Conservation (phyloP, 2,797 vertebrate genomes). For the Neosalanx taihuensis region DNA sequence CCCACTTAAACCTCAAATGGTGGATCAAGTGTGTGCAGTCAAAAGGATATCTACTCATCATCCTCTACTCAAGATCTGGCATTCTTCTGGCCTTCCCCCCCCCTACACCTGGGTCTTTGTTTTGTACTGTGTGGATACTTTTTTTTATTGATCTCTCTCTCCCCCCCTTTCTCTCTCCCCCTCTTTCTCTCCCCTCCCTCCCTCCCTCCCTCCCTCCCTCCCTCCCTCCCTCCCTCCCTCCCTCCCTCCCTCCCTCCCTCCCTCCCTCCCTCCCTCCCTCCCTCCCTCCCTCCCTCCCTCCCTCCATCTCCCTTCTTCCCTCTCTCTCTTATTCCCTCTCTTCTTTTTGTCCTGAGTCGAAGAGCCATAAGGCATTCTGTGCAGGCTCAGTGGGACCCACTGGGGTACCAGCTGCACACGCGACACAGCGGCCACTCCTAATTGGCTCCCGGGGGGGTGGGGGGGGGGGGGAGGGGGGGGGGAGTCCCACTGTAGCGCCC, state of each 20-base stretch:
- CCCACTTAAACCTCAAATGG: background rate
- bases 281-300: background rate
- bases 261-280: too few species aligned
- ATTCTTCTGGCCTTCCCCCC: background rate
- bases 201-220: slow-evolving; percentile 6
- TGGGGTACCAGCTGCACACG: slow-evolving; percentile 17
- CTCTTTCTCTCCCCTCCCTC: slow-evolving; percentile 3
- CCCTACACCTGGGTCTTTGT: background rate
- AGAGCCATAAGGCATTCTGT: background rate
- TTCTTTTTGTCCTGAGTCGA: slow-evolving; percentile 9
- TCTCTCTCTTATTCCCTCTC: slow-evolving; percentile 2
- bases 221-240: background rate
- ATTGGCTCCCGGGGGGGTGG: slow-evolving; percentile 22
- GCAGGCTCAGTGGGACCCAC: slow-evolving; percentile 10
- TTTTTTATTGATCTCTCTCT: background rate
- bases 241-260: background rate
- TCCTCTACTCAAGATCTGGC: background rate
- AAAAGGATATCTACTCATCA: background rate
- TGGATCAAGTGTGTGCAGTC: background rate
- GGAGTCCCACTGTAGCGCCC: background rate
- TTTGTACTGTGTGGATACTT: background rate
- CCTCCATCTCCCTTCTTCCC: background rate
- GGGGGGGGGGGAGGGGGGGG: background rate
- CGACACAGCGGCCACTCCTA: slow-evolving; percentile 12
- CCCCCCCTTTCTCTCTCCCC: background rate